These are phyloP conservation scores for Octodon degus DNA, from an alignment of 2,113 vertebrate species.

Conservation along the genomic window DNA sequence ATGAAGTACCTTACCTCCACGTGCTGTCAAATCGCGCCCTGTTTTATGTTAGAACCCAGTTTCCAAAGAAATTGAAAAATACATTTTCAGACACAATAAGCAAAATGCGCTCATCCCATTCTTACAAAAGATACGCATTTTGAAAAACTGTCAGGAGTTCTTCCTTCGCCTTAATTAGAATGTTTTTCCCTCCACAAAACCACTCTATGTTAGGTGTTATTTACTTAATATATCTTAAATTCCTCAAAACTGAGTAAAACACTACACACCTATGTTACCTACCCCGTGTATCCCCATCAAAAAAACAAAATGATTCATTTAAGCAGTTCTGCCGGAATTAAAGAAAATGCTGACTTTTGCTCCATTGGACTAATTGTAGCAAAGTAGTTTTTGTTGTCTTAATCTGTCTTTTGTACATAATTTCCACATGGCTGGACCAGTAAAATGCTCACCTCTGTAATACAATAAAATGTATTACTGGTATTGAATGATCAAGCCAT, in stretches of 20 bases:
- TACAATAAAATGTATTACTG: neutral
- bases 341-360: conserved; percentile 17
- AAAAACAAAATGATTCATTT: conserved; percentile 35
- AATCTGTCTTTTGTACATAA: neutral
- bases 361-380: neutral
- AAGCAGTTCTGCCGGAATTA: neutral
- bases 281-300: neutral
- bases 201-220: conserved; percentile 18
- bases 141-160: conserved; percentile 4
- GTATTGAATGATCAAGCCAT: neutral
- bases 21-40: neutral
- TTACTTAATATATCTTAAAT: neutral
- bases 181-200: neutral
- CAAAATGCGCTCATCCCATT: neutral
- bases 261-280: neutral
- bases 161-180: neutral
- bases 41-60: neutral
- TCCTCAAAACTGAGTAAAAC: conserved; percentile 4
- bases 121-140: neutral
- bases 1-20: neutral
- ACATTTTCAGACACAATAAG: neutral
- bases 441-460: conserved; percentile 12
- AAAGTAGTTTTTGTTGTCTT: conserved; percentile 47
- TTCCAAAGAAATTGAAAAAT: neutral
- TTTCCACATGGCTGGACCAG: conserved; percentile 1